Evolutionary conservation across 2,797 vertebrate species (phyloP).

Genomic region (Cirrhinus mrigala): DNA sequence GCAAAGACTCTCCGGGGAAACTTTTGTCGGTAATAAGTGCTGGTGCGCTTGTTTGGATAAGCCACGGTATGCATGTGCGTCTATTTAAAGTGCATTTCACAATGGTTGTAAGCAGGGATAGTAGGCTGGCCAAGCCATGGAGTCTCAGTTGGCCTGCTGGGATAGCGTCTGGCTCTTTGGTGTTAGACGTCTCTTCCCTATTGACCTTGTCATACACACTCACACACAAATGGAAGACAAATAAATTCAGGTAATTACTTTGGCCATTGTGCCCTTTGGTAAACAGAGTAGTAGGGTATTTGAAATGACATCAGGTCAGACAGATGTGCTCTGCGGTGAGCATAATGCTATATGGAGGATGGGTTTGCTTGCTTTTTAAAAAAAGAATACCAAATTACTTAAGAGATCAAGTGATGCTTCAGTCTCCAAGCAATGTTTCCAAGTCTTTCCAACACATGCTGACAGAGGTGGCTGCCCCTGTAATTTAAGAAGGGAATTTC

Average conservation of each 20-base stretch:
- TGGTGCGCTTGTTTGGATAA: slow-evolving; percentile 3
- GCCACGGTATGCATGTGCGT: background rate
- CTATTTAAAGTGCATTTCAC: slow-evolving; percentile 9
- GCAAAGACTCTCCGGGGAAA: slow-evolving; percentile 12
- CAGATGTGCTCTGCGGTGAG: background rate
- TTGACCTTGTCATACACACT: slow-evolving; percentile 64
- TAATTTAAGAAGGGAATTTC: slow-evolving; percentile 17
- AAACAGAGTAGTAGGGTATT: slow-evolving; percentile 18
- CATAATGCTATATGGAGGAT: background rate
- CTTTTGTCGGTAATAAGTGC: slow-evolving; percentile 22
- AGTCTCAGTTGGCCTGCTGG: slow-evolving; percentile 68
- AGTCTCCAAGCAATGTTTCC: background rate
- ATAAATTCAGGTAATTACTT: slow-evolving; percentile 43
- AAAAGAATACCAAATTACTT: background rate
- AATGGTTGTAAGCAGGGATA: slow-evolving; percentile 8
- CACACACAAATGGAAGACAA: slow-evolving; percentile 23
- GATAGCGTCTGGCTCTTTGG: slow-evolving; percentile 73
- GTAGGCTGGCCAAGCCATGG: slow-evolving; percentile 59
- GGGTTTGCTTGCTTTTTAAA: background rate
- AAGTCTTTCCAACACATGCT: background rate
- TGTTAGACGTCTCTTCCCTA: slow-evolving; percentile 59
- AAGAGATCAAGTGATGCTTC: slow-evolving; percentile 1
- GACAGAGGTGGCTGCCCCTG: slow-evolving; percentile 35
- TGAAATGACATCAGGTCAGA: background rate
- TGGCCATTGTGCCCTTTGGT: slow-evolving; percentile 25